Evolutionary conservation across 2,113 vertebrate species (phyloP), one percentile per base, ranked within the genome.

Genomic region (Zootoca vivipara): DNA sequence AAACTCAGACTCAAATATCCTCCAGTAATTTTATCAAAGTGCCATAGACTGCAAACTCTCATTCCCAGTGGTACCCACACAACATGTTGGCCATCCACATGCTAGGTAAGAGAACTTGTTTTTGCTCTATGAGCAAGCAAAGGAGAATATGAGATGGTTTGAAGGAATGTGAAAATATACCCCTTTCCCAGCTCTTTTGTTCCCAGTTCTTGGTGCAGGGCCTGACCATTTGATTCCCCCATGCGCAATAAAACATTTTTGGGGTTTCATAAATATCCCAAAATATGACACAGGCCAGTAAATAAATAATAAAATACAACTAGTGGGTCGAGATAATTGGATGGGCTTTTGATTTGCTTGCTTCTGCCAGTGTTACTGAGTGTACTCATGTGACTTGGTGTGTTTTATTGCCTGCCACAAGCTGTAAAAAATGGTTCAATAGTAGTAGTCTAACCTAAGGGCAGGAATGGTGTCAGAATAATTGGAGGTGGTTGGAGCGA

Each of bases 351-450:
- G 5, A 42, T 56, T 85, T 62, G 46, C 46, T 58, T 26, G 70
- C 65, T 46, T 70, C 24, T 65, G 22, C 64, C n/a, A 28, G 46
- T 33, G 40, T n/a, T 7, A 28, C 22, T 78, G 42, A 28, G 16
- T 84, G 69, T 73, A 20, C 46, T 46, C 16, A 70, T 46, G 40
- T n/a, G 15, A 30, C 22, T 78, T 78, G 40, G 16, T 84, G 69
- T 73, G n/a, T 58, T 74, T 85, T 74, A 74, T 74, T 52, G 26
- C 52, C 46, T 85, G 83, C 42, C 78, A 72, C n/a, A 70, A 72
- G 24, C 65, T 58, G 24, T 87, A 72, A 80, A 52, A 86, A 86
- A 86, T 79, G 65, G n/a, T 78, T 42, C 22, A 33, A 30, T 70
- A 58, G 33, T 70, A 56, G 62, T 79, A 70, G 42, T 65, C 78